Conservation (phyloP, 2,888 invertebrate genomes). For the Drosophila percnosoma region DNA sequence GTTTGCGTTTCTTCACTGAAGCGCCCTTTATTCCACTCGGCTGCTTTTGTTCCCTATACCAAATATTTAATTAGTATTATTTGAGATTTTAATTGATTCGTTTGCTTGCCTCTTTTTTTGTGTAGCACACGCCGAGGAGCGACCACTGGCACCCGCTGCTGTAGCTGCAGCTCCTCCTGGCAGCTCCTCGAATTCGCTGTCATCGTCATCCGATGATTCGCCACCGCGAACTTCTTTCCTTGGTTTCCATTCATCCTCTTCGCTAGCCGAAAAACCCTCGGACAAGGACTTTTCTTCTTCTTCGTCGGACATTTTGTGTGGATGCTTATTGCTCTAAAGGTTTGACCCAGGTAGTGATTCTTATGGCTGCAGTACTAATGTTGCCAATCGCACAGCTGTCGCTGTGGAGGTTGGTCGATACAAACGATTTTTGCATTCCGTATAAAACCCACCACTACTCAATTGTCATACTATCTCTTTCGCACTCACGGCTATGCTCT, state of each 20-base stretch:
- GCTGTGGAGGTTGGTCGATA: background rate
- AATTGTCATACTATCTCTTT: background rate
- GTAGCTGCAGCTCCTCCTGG: conserved; percentile 40
- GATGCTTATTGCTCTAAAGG: background rate
- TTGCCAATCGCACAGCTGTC: background rate
- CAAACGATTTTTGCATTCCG: background rate
- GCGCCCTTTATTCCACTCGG: conserved; percentile 72
- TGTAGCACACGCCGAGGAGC: conserved; percentile 45
- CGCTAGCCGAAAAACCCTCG: conserved; percentile 84
- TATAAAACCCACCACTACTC: background rate
- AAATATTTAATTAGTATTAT: background rate
- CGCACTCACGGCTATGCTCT: background rate
- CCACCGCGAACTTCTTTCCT: conserved; percentile 74
- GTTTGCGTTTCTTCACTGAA: conserved; percentile 77
- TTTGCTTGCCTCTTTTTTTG: conserved; percentile 59
- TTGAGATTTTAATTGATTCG: conserved; percentile 1
- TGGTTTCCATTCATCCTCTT: conserved; percentile 84
- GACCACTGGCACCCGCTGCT: conserved; percentile 48
- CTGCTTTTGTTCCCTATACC: conserved; percentile 61
- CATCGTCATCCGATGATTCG: conserved; percentile 84
- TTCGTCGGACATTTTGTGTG: conserved; percentile 79
- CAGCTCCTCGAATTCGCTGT: conserved; percentile 80
- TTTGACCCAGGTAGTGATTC: background rate
- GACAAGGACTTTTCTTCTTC: conserved; percentile 82
- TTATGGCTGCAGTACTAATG: background rate